Percentiles rank a stretch among this genome's conserved stretches.
phyloP scores from a whole-genome alignment of 2,797 vertebrate genomes.

The Euthynnus affinis region DNA sequence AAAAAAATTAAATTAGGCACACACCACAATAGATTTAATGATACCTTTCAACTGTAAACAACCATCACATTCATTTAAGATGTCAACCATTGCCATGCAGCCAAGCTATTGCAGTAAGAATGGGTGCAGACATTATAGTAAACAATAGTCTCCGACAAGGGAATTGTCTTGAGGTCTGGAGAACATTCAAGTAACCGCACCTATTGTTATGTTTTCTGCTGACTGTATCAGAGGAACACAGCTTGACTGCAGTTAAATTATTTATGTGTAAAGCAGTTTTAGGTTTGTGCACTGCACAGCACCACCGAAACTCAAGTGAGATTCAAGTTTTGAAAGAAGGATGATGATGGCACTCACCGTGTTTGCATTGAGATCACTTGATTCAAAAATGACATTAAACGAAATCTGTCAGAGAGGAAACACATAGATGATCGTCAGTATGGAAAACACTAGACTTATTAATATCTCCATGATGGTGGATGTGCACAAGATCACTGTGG shows the following conservation, averaged over 20 bases:
- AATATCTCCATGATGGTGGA: background rate
- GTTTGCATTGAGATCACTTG: conserved; percentile 68
- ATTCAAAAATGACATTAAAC: conserved; percentile 54
- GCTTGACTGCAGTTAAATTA: conserved; percentile 19
- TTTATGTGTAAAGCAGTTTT: conserved; percentile 19
- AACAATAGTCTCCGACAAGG: conserved; percentile 54
- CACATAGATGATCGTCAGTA: background rate
- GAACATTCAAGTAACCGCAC: conserved; percentile 23
- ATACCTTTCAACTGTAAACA: conserved; percentile 50
- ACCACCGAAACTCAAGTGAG: background rate
- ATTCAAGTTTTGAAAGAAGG: background rate
- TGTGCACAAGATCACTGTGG: background rate
- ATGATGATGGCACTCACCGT: conserved; percentile 68
- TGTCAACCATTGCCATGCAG: conserved; percentile 27
- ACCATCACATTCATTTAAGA: conserved; percentile 50
- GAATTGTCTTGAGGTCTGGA: conserved; percentile 47
- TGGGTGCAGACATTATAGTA: conserved; percentile 40
- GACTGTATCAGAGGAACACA: conserved; percentile 21
- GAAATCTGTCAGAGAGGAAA: conserved; percentile 73
- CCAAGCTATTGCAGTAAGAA: conserved; percentile 36
- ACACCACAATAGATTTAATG: conserved; percentile 60
- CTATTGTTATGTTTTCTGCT: conserved; percentile 53
- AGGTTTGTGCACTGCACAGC: background rate
- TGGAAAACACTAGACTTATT: background rate
- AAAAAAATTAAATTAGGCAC: conserved; percentile 43